Evolutionary conservation across 2,797 vertebrate genomes (phyloP).

Genomic region (Bradypodion ventrale): DNA sequence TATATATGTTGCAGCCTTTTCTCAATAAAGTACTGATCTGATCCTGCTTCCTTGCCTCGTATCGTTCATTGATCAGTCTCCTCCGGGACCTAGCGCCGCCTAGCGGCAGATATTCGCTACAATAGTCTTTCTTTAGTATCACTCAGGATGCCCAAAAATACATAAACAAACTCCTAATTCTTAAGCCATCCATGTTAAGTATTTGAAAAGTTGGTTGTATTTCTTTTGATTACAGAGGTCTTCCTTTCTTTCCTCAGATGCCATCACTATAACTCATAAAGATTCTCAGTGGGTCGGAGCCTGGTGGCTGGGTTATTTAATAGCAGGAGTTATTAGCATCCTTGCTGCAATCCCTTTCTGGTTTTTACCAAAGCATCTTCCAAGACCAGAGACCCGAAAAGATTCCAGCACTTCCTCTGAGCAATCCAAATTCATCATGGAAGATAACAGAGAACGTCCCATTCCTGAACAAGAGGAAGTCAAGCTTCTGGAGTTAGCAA

Average conservation of each 20-base stretch:
- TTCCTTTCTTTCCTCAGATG: conserved; percentile 72
- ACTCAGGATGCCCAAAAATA: background rate
- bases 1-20: too few relatives aligned
- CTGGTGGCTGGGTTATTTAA: conserved; percentile 95
- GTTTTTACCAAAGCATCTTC: conserved; percentile 89
- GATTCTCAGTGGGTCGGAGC: conserved; percentile 94
- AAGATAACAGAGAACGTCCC: conserved; percentile 73
- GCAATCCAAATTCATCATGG: conserved; percentile 85
- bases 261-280: conserved; percentile 81
- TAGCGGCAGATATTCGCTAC: too few relatives aligned
- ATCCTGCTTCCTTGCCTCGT: too few relatives aligned
- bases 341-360: conserved; percentile 90
- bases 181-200: background rate
- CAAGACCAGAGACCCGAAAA: conserved; percentile 73
- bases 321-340: conserved; percentile 85
- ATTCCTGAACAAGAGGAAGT: conserved; percentile 66
- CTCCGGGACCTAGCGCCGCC: too few relatives aligned
- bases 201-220: background rate
- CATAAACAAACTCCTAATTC: background rate
- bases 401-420: conserved; percentile 80
- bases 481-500: conserved; percentile 84
- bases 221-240: background rate
- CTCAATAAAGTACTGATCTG: too few relatives aligned
- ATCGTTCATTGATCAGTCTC: too few relatives aligned
- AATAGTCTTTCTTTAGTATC: too few relatives aligned